Conservation (phyloP, 2,113 vertebrate genomes). For the Poecile atricapillus region DNA sequence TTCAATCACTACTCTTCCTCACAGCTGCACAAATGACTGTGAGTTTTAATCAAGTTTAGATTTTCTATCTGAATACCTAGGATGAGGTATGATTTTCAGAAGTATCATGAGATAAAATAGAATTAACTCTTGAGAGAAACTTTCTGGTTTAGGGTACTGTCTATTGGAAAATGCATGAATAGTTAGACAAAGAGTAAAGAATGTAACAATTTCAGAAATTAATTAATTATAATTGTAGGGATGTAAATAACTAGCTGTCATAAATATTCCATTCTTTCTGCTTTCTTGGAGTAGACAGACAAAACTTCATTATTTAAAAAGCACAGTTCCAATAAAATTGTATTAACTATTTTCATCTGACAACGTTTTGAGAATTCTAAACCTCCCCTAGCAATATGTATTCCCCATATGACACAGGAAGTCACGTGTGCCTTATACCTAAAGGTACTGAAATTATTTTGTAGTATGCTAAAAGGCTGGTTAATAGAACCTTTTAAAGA, state of each 20-base stretch:
- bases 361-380: background rate
- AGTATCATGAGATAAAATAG: background rate
- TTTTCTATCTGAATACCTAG: background rate
- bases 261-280: background rate
- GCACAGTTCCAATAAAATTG: background rate
- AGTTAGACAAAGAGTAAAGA: background rate
- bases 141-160: background rate
- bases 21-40: background rate
- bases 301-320: background rate
- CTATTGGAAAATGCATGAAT: background rate
- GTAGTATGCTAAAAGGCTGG: background rate
- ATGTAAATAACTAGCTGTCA: background rate
- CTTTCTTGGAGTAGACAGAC: background rate
- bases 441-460: background rate
- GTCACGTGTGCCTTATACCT: background rate
- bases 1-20: background rate
- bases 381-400: background rate
- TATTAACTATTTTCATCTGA: background rate
- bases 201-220: background rate
- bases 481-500: background rate
- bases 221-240: background rate
- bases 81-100: background rate
- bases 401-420: background rate
- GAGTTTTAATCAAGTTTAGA: background rate
- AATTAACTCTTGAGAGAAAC: background rate